These are phyloP conservation scores for Planiliza haematocheilus DNA, from an alignment of 2,113 vertebrate species.

Conservation along the genomic window DNA sequence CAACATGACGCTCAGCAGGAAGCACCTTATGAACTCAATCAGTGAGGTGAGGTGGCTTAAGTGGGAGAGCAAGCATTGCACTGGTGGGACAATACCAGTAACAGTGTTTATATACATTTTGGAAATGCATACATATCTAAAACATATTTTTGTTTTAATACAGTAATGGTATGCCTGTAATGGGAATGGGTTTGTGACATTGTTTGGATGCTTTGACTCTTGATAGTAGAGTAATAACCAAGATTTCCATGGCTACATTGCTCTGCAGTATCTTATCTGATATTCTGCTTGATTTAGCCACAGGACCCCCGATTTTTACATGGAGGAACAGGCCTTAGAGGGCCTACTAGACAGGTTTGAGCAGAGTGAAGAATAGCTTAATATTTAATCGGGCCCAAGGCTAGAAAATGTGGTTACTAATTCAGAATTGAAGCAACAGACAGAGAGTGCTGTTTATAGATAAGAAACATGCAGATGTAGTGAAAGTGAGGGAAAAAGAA, in stretches of 20 bases:
- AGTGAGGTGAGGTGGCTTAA: constrained; percentile 80
- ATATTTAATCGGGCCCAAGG: constrained; percentile 45
- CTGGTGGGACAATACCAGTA: background rate
- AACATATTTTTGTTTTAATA: background rate
- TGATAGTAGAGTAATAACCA: background rate
- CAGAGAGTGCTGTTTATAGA: constrained; percentile 24
- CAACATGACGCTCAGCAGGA: constrained; percentile 85
- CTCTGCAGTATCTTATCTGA: constrained; percentile 30
- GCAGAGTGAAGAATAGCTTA: constrained; percentile 27
- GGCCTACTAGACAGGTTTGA: background rate
- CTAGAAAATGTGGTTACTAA: constrained; percentile 32
- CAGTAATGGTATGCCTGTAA: background rate
- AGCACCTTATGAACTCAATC: constrained; percentile 84
- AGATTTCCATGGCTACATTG: constrained; percentile 11
- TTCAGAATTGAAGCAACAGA: constrained; percentile 17
- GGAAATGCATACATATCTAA: background rate
- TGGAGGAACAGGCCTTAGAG: constrained; percentile 9
- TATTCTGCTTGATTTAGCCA: background rate
- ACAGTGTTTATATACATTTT: background rate
- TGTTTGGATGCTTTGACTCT: background rate
- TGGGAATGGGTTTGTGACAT: background rate
- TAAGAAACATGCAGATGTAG: constrained; percentile 13
- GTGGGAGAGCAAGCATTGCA: constrained; percentile 18
- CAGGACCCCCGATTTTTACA: background rate
- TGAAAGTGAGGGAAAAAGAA: constrained; percentile 13